These are phyloP conservation scores for Tragelaphus strepsiceros DNA, from an alignment of 2,113 vertebrate genomes.

Conservation along the genomic window DNA sequence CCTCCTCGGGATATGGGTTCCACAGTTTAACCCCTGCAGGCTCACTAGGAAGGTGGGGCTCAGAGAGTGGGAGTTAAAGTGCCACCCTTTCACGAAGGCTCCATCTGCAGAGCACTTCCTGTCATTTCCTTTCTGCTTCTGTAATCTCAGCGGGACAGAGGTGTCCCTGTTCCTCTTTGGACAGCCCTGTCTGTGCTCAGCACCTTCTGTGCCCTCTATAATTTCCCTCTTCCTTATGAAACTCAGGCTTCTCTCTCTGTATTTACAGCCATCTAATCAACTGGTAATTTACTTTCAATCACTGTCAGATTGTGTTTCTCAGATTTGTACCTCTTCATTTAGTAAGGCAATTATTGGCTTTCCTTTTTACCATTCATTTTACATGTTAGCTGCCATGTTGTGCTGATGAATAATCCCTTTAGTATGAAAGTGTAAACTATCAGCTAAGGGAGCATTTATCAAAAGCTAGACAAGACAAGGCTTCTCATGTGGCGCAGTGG, in stretches of 20 bases:
- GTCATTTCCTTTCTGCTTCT: background rate
- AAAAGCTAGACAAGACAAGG: background rate
- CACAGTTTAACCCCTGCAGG: background rate
- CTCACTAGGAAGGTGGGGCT: background rate
- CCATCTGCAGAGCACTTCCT: background rate
- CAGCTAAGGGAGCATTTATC: background rate
- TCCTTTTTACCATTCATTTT: background rate
- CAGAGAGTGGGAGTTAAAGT: background rate
- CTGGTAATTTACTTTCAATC: constrained; percentile 39
- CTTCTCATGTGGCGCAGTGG: background rate
- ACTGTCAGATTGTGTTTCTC: background rate
- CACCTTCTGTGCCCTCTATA: background rate
- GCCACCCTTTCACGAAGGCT: background rate
- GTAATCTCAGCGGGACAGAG: background rate
- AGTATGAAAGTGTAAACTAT: background rate
- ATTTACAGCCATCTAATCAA: constrained; percentile 12
- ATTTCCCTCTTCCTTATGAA: background rate
- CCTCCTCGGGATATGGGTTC: background rate
- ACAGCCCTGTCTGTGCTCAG: background rate
- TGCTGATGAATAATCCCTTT: background rate
- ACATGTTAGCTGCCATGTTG: background rate
- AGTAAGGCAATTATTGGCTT: constrained; percentile 15
- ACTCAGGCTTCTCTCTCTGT: background rate
- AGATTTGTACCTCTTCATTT: background rate
- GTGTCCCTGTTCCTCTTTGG: background rate